These are phyloP conservation scores for Phrynosoma platyrhinos DNA, from an alignment of 2,113 vertebrate species.

Conservation along the genomic window DNA sequence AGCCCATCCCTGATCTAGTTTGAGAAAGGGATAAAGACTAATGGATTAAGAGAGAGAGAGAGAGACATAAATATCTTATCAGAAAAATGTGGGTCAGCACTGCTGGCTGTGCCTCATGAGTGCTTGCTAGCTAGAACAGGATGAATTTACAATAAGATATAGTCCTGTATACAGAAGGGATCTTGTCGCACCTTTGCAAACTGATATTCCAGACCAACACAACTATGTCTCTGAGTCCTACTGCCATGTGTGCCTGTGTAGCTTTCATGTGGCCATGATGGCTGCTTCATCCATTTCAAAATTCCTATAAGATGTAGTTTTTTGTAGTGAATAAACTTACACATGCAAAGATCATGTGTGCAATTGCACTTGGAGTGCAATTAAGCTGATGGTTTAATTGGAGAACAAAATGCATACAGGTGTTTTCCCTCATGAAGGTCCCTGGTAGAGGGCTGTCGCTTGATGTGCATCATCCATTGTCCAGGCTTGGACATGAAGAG, in stretches of 20 bases:
- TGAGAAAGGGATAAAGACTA: background rate
- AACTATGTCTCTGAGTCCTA: no score
- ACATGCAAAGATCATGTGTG: background rate
- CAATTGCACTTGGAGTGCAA: background rate
- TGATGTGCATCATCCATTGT: background rate
- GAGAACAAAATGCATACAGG: background rate
- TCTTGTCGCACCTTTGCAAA: no score
- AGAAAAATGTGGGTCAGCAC: slow-evolving; percentile 44
- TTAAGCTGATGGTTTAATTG: background rate
- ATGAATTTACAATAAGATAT: background rate
- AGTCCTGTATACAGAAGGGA: no score
- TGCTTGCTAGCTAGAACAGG: background rate
- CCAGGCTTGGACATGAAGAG: no score
- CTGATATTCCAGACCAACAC: background rate
- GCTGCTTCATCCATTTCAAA: background rate
- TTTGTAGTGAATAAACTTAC: background rate
- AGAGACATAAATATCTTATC: slow-evolving; percentile 42
- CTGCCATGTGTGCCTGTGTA: background rate
- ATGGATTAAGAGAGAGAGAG: background rate
- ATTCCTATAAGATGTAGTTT: background rate
- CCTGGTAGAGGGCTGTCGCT: background rate
- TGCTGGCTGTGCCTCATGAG: background rate
- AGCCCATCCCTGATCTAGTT: no score
- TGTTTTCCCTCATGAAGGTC: background rate
- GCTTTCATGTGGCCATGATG: background rate